A percentile compares a stretch with the other conserved stretches of the same genome.
These are phyloP conservation scores for Zoanthus gigantus DNA, from an alignment of 92 coral and sea anemone species.

Conservation along the genomic window DNA sequence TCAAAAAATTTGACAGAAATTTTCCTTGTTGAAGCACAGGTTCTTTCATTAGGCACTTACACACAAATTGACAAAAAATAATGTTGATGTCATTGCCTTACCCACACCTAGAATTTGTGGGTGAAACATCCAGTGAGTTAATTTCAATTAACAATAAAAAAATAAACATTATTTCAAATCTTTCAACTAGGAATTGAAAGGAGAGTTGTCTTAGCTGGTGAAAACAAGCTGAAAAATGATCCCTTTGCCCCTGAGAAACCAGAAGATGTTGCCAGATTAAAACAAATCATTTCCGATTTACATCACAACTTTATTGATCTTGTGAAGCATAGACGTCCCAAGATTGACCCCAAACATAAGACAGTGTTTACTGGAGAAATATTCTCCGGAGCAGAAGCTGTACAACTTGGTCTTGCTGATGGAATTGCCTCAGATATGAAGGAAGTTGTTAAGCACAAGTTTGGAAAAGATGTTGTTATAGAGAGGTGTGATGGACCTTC, in stretches of 20 bases:
- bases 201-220: conserved; percentile 78
- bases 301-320: conserved; percentile 74
- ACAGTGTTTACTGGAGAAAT: conserved; percentile 89
- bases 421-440: conserved; percentile 72
- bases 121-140: no score
- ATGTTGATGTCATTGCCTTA: no score
- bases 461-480: conserved; percentile 85
- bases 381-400: conserved; percentile 79
- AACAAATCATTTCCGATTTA: conserved; percentile 57
- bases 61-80: no score
- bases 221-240: conserved; percentile 80
- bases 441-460: conserved; percentile 69
- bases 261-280: conserved; percentile 71
- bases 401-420: conserved; percentile 86
- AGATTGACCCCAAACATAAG: conserved; percentile 77
- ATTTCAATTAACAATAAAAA: background rate
- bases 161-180: background rate
- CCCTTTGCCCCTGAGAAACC: conserved; percentile 80
- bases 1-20: no score
- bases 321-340: conserved; percentile 82
- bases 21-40: no score
- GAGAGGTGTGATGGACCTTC: conserved; percentile 78
- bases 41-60: no score
- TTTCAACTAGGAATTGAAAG: conserved; percentile 77
- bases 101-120: no score